These are phyloP conservation scores for Trilocha varians DNA, from an alignment of 2,888 invertebrate genomes.

Conservation along the genomic window DNA sequence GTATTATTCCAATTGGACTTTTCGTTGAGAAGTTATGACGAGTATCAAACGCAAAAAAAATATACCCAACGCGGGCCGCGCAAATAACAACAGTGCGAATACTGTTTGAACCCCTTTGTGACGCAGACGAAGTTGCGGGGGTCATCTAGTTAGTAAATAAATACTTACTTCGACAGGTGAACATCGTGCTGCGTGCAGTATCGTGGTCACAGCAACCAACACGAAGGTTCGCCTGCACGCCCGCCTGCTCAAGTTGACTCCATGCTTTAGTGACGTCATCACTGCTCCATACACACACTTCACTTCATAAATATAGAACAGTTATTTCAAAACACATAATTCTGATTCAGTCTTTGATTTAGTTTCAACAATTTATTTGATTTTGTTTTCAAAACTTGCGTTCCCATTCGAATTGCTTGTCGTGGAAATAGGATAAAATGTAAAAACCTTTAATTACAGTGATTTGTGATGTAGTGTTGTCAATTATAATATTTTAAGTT, in stretches of 20 bases:
- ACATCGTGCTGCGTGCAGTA: conserved; percentile 34
- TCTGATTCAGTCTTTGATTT: not conserved
- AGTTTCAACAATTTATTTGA: not conserved
- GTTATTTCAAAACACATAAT: not conserved
- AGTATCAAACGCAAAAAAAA: no score
- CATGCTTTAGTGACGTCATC: conserved; percentile 77
- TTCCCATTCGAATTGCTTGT: not conserved
- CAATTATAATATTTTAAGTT: no score
- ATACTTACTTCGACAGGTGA: conserved; percentile 55
- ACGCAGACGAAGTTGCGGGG: no score
- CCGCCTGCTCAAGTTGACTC: conserved; percentile 79
- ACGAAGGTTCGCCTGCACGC: conserved; percentile 73
- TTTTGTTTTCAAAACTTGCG: not conserved
- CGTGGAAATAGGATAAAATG: not conserved
- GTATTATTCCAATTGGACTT: no score
- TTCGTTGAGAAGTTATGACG: no score
- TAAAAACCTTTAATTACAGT: no score
- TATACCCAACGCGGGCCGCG: no score
- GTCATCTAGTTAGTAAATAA: no score
- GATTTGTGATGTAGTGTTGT: no score
- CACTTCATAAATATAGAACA: conserved; percentile 2
- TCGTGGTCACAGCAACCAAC: conserved; percentile 23
- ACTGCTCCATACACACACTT: conserved; percentile 27
- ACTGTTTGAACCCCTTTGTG: no score
- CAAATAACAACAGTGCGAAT: no score